Base-by-base conservation (phyloP, 1,140 invertebrate genomes). In the Glossosoma conforme region DNA sequence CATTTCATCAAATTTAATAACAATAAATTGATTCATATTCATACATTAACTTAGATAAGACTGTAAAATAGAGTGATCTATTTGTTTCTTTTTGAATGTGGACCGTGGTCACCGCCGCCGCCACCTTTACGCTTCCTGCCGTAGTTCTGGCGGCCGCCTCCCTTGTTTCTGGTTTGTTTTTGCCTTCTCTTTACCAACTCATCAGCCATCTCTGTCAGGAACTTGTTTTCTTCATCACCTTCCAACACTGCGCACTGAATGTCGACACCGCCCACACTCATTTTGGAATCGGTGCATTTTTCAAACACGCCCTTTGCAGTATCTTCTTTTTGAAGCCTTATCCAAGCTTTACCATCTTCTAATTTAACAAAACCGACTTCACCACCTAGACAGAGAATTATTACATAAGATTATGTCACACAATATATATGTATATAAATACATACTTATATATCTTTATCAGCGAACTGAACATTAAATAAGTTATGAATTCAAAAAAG, bases 331-430 rank as follows among this genome's bases (percentile, higher is more conserved):
- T 77, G 66, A 14, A 91, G 69, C 35, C 88, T 74, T 9, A 91
- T 71, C 64, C 81, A 84, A 8, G 86, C 88, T 60, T 85, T 77
- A 1, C 75, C 68, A 52, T 90, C 78, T 6, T 87, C 88, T 46
- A 77, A 78, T 52, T 79, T 81, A 62, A 82, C 75, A 66, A 78
- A 92, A 2, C 82, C 83, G 15, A 90, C 76, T 50, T 80, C 77
- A 2, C 70, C 75, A 40, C 78, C 80, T 65, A 56, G 22, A 60
- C 54, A 8, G 24, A 35, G 9, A 45, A 18, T 18, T 18, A 36
- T 9, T 14, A 36, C 8, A n/a, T n/a, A n/a, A n/a, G n/a, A n/a
- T n/a, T n/a, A n/a, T n/a, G n/a, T n/a, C n/a, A n/a, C n/a, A n/a
- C n/a, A n/a, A n/a, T n/a, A n/a, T n/a, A n/a, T n/a, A n/a, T n/a